Conservation (phyloP, 2,113 vertebrate genomes). For the Cyanistes caeruleus region DNA sequence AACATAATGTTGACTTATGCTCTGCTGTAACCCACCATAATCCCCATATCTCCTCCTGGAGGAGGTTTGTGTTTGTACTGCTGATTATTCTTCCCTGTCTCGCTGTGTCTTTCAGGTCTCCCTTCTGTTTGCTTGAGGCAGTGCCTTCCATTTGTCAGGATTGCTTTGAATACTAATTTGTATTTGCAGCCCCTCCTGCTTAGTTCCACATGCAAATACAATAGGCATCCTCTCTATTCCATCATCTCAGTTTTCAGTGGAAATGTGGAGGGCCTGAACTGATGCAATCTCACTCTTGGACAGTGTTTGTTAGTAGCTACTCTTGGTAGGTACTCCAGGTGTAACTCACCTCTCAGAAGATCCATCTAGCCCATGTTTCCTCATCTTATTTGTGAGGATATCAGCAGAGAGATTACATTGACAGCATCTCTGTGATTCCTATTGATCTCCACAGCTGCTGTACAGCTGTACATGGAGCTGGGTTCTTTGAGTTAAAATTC, state of each 20-base stretch:
- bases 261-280: not conserved
- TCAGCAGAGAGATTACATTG: not conserved
- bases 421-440: not conserved
- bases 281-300: not conserved
- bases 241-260: not conserved
- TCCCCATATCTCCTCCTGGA: not conserved
- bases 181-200: not conserved
- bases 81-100: not conserved
- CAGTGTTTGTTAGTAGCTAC: not conserved
- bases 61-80: not conserved
- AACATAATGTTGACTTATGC: not conserved
- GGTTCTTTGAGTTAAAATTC: not conserved
- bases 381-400: not conserved
- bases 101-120: not conserved
- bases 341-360: not conserved
- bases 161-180: not conserved
- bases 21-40: not conserved
- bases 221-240: not conserved
- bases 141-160: not conserved
- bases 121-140: not conserved
- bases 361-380: not conserved
- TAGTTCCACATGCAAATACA: not conserved
- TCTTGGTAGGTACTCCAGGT: not conserved
- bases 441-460: not conserved
- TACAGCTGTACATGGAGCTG: accelerated